Percentiles rank a stretch among this genome's conserved stretches.
Evolutionary conservation across 2,113 vertebrate species (phyloP).

Genomic region (Paradoxurus hermaphroditus): DNA sequence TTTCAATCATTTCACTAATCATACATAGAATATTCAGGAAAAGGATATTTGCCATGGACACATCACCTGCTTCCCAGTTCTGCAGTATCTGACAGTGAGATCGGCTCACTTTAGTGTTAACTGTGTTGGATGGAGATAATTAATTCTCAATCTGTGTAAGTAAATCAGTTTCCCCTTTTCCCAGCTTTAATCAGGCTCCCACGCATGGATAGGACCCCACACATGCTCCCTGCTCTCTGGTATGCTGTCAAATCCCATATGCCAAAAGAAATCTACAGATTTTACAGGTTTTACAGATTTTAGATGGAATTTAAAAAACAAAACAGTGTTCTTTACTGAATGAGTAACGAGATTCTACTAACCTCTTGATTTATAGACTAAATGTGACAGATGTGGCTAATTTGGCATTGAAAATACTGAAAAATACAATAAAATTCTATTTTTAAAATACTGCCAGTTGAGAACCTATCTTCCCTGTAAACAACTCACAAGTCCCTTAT

Average conservation of each 20-base stretch:
- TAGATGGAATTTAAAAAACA: constrained; percentile 67
- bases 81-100: constrained; percentile 49
- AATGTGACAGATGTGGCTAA: constrained; percentile 75
- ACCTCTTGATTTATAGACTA: constrained; percentile 68
- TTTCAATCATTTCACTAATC: constrained; percentile 32
- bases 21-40: background rate
- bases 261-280: background rate
- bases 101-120: background rate
- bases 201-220: background rate
- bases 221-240: background rate
- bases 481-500: constrained; percentile 1
- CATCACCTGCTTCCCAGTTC: constrained; percentile 27
- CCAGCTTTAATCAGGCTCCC: background rate
- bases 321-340: constrained; percentile 53
- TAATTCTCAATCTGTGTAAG: constrained; percentile 56
- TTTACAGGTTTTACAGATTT: constrained; percentile 70
- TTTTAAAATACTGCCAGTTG: constrained; percentile 73
- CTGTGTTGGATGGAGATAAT: constrained; percentile 61
- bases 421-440: constrained; percentile 68
- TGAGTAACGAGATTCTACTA: constrained; percentile 72
- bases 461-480: constrained; percentile 59
- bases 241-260: constrained; percentile 38
- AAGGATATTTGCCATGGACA: constrained; percentile 8
- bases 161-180: constrained; percentile 41
- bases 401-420: constrained; percentile 64